These are phyloP conservation scores for Notocelia uddmanniana DNA, from an alignment of 2,888 invertebrate species.

Conservation along the genomic window DNA sequence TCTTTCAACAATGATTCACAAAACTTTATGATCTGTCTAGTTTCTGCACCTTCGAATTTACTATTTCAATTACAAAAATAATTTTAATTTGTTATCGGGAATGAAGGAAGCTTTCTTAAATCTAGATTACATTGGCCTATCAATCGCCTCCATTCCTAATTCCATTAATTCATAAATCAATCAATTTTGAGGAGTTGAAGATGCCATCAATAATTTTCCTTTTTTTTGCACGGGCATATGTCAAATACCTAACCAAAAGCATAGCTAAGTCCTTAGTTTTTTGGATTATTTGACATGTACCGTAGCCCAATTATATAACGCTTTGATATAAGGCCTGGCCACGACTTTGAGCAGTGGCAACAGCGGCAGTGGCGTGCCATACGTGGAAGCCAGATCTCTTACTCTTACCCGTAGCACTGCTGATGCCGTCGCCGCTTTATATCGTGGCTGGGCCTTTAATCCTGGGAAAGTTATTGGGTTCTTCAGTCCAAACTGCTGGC, in stretches of 20 bases:
- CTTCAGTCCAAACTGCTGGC: not conserved
- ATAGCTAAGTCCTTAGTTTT: too few relatives aligned
- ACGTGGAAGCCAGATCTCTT: too few relatives aligned
- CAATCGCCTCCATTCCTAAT: constrained; percentile 46
- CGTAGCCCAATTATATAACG: not conserved
- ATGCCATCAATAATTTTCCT: not conserved
- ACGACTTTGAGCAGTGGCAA: too few relatives aligned
- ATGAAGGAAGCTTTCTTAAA: constrained; percentile 56
- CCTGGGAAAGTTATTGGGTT: not conserved
- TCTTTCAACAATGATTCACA: constrained; percentile 68
- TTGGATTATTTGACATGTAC: constrained; percentile 4
- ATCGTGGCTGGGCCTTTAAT: not conserved
- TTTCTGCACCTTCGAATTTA: constrained; percentile 56
- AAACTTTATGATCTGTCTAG: constrained; percentile 52
- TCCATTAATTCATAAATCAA: constrained; percentile 21
- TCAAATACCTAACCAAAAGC: not conserved
- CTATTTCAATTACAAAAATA: constrained; percentile 79
- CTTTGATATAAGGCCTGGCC: not conserved
- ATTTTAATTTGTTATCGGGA: constrained; percentile 66
- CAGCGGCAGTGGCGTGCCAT: too few relatives aligned
- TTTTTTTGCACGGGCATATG: not conserved
- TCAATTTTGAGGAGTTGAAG: constrained; percentile 13
- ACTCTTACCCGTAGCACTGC: too few relatives aligned
- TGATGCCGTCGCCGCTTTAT: too few relatives aligned
- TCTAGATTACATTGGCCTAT: constrained; percentile 56